Percentiles rank a stretch among this genome's conserved stretches.
These are phyloP conservation scores for Pheosia gnoma DNA, from an alignment of 2,888 invertebrate species.

Conservation along the genomic window DNA sequence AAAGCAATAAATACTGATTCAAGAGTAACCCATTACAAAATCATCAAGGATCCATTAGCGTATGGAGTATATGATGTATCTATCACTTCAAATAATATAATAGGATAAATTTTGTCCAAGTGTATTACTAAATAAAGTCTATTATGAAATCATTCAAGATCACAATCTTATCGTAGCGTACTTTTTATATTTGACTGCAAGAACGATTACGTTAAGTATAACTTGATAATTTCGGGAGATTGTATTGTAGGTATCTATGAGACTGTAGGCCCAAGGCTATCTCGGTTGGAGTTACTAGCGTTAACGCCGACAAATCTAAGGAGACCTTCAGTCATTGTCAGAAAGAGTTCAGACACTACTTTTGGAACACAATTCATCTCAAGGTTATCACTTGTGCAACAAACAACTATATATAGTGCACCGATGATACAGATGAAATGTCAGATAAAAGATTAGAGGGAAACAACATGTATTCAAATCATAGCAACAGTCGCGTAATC, in stretches of 20 bases:
- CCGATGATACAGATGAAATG: slow-evolving; percentile 29
- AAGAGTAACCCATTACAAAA: background rate
- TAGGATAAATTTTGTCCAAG: background rate
- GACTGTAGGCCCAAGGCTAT: slow-evolving; percentile 51
- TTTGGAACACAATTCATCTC: slow-evolving; percentile 26
- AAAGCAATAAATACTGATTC: background rate
- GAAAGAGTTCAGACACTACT: slow-evolving; percentile 19
- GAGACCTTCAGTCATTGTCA: slow-evolving; percentile 25
- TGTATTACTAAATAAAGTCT: slow-evolving; percentile 10
- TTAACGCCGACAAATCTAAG: slow-evolving; percentile 26
- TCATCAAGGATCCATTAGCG: background rate
- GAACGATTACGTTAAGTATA: slow-evolving; percentile 30
- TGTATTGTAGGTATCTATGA: slow-evolving; percentile 31
- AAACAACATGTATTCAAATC: slow-evolving; percentile 41
- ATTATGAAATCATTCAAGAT: slow-evolving; percentile 35
- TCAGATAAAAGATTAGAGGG: slow-evolving; percentile 37
- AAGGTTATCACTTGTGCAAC: slow-evolving; percentile 26
- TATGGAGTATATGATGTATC: too few species aligned
- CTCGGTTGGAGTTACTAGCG: slow-evolving; percentile 40
- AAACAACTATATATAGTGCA: slow-evolving; percentile 12
- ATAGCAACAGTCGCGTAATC: slow-evolving; percentile 49
- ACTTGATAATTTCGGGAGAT: slow-evolving; percentile 40
- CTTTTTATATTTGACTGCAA: slow-evolving; percentile 14
- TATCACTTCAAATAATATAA: background rate
- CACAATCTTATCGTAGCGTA: slow-evolving; percentile 21